Conservation (phyloP, 2,888 invertebrate species). For the Aspidiotus rigidus region DNA sequence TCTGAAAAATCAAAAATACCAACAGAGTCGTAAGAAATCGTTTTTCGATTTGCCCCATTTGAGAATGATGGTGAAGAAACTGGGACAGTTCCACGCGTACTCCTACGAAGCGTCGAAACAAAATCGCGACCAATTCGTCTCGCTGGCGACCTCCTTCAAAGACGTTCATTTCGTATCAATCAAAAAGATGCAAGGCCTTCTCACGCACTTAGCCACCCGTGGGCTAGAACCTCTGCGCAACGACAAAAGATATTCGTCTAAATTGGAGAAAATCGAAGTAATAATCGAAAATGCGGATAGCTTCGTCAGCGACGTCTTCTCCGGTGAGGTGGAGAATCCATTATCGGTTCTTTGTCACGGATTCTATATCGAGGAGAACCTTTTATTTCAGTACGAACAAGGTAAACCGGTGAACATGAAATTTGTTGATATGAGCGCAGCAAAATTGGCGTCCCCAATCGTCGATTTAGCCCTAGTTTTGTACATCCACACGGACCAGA, state of each 20-base stretch:
- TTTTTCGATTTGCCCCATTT: conserved; percentile 15
- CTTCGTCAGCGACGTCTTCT: conserved; percentile 3
- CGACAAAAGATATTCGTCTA: neutral
- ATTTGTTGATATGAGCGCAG: conserved; percentile 1
- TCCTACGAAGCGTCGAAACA: conserved; percentile 7
- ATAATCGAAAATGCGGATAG: neutral
- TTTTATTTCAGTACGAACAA: conserved; percentile 3
- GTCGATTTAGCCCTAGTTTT: conserved; percentile 6
- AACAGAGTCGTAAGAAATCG: neutral
- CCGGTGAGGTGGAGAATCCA: neutral
- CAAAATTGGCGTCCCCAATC: neutral
- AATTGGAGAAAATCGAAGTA: neutral
- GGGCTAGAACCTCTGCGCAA: neutral
- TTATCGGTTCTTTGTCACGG: conserved; percentile 14
- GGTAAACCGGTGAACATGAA: conserved; percentile 5
- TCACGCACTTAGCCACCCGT: neutral
- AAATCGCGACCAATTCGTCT: neutral
- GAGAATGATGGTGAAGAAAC: conserved; percentile 7
- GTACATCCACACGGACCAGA: conserved; percentile 10
- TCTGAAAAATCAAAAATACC: conserved; percentile 1
- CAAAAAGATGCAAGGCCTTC: neutral
- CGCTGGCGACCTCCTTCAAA: neutral
- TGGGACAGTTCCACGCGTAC: conserved; percentile 16
- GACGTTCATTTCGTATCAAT: neutral
- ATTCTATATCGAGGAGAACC: neutral